Conservation (phyloP, 1,140 invertebrate species). For the Yoshiicerus persimilis region DNA sequence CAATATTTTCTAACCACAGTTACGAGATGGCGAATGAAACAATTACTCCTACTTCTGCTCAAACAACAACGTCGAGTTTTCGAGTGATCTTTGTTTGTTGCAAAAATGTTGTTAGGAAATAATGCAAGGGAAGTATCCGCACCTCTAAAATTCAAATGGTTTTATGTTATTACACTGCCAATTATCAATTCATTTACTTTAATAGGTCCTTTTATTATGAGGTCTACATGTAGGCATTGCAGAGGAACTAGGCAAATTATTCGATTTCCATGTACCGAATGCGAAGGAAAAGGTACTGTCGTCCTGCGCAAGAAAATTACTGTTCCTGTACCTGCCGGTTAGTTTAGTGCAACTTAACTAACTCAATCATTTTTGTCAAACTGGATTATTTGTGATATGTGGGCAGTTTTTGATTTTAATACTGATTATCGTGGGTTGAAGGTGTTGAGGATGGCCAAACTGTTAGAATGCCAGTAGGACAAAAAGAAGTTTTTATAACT, state of each 20-base stretch:
- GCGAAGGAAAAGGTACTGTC: slow-evolving; percentile 88
- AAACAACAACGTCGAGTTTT: no score
- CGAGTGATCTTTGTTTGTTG: no score
- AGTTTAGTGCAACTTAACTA: not conserved
- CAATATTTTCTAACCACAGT: no score
- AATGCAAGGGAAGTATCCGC: no score
- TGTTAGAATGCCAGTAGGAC: slow-evolving; percentile 87
- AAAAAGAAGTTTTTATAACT: slow-evolving; percentile 87
- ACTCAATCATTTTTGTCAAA: not conserved
- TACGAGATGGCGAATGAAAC: no score
- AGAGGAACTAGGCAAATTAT: slow-evolving; percentile 84
- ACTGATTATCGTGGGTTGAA: slow-evolving; percentile 59
- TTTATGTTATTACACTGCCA: no score
- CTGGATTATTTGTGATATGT: not conserved
- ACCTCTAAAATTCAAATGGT: no score
- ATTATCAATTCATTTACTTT: not conserved
- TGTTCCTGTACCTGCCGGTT: slow-evolving; percentile 93
- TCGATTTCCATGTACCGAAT: slow-evolving; percentile 87
- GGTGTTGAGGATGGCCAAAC: slow-evolving; percentile 94
- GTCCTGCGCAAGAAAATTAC: slow-evolving; percentile 86
- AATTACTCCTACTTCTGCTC: no score
- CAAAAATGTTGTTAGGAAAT: no score
- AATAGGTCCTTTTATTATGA: slow-evolving; percentile 93
- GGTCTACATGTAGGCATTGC: slow-evolving; percentile 91
- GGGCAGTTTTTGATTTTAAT: not conserved